Base-by-base conservation (phyloP, 37 sponge, comb jelly and placozoan genomes). In the Hormiphora californensis region DNA sequence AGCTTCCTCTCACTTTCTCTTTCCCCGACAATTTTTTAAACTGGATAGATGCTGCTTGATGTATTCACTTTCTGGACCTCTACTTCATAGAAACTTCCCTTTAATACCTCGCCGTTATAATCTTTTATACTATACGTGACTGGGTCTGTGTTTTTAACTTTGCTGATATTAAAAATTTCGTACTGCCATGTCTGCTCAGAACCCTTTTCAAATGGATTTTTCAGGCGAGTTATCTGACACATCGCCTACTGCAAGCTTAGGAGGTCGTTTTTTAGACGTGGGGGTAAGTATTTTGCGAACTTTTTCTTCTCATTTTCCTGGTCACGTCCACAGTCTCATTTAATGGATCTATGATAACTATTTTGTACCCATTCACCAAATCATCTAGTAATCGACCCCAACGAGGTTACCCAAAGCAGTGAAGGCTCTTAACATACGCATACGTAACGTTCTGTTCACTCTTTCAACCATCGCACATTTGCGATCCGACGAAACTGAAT, bases 161-260 rank as follows among this genome's bases (percentile, higher is more conserved):
- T 28, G 7, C 38, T 36, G 2, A 65, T 39, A 32, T 65, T 25
- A 39, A 65, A 65, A 33, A 65, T 35, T 65, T 65, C 68, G 36
- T 65, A 65, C 3, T 19, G 12, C 68, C 68, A 65, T 7, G 68
- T 65, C 11, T 65, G 68, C 68, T 65, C 68, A 28, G 31, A 65
- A 35, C 68, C 68, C 68, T 65, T 65, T 32, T 65, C 38, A 32
- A 65, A 65, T 36, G 38, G 31, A 39, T 25, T 35, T 25, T 65
- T 65, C 34, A 36, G 12, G 17, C 68, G 68, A 12, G 68, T 65
- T 65, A 65, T 65, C n/a, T n/a, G n/a, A n/a, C n/a, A n/a, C n/a
- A 65, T 65, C 68, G 5, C 68, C 68, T 21, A 65, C 36, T 65
- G 5, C 34, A 5, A 65, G 68, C 19, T 65, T 65, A 25, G 68